Evolutionary conservation across 2,797 vertebrate genomes (phyloP).

Genomic region (Monodelphis domestica): DNA sequence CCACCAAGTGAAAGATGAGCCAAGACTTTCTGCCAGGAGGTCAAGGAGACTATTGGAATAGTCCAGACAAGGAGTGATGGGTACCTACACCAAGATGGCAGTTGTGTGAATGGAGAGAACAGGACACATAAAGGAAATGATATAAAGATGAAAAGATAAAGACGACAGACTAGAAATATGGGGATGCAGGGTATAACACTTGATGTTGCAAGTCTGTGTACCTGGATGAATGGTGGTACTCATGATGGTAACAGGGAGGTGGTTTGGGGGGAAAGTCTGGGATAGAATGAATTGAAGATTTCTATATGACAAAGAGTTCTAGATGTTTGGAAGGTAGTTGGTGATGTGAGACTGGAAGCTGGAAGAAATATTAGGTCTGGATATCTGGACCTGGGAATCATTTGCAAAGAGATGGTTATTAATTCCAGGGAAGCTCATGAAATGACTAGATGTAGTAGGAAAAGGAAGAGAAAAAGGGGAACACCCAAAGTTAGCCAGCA

Average conservation of each 20-base stretch:
- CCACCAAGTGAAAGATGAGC: neutral
- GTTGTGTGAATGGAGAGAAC: neutral
- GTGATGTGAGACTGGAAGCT: neutral
- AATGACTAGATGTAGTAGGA: neutral
- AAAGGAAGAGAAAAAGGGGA: neutral
- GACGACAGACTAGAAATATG: neutral
- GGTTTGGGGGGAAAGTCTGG: neutral
- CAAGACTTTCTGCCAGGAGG: neutral
- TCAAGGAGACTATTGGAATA: neutral
- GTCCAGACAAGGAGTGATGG: neutral
- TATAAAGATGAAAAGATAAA: neutral
- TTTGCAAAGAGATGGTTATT: neutral
- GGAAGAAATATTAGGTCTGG: neutral
- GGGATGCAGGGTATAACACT: neutral
- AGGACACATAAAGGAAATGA: neutral
- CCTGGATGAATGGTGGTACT: neutral
- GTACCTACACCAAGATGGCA: rapidly evolving
- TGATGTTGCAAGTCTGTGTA: neutral
- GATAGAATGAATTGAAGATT: neutral
- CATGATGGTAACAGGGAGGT: neutral
- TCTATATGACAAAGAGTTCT: neutral
- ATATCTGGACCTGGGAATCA: neutral
- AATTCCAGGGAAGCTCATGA: neutral
- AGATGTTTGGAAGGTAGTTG: neutral
- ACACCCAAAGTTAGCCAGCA: neutral